Percentiles rank a stretch among this genome's conserved stretches.
These are phyloP conservation scores for Agrotis segetum DNA, from an alignment of 2,888 invertebrate species.

Conservation along the genomic window DNA sequence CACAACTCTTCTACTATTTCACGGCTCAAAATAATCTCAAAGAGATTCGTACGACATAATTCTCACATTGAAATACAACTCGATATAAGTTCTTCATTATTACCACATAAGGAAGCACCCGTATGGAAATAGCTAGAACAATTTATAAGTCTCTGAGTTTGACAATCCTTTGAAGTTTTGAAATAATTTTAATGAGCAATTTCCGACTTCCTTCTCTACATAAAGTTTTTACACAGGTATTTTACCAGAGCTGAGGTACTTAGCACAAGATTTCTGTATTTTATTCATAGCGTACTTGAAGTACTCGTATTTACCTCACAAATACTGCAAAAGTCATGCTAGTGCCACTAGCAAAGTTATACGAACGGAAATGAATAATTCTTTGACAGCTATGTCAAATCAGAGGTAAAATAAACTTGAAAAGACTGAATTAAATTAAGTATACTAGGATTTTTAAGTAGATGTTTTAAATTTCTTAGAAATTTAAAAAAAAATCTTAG, in stretches of 20 bases:
- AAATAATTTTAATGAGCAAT: slow-evolving; percentile 41
- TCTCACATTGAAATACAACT: slow-evolving; percentile 4
- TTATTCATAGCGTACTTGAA: no score
- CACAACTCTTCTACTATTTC: background rate
- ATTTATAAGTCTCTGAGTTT: slow-evolving; percentile 21
- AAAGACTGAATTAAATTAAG: no score
- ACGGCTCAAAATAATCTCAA: background rate
- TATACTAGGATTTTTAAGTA: slow-evolving; percentile 6
- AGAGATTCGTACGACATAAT: background rate
- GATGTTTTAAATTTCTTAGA: background rate
- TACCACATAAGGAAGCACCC: background rate
- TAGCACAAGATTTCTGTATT: no score
- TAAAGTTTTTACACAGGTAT: background rate
- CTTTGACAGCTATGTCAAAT: no score
- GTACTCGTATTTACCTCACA: no score
- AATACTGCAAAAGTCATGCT: no score
- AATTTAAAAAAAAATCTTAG: no score
- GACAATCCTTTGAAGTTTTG: slow-evolving; percentile 29
- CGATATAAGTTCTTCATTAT: slow-evolving; percentile 3
- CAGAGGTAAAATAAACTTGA: no score
- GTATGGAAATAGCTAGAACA: background rate
- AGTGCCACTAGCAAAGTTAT: no score
- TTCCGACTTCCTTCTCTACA: slow-evolving; percentile 2
- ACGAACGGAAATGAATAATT: no score
- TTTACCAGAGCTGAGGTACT: no score